Percentiles rank a stretch among this genome's conserved stretches.
phyloP scores from a whole-genome alignment of 2,113 vertebrate species.

The Addax nasomaculatus region DNA sequence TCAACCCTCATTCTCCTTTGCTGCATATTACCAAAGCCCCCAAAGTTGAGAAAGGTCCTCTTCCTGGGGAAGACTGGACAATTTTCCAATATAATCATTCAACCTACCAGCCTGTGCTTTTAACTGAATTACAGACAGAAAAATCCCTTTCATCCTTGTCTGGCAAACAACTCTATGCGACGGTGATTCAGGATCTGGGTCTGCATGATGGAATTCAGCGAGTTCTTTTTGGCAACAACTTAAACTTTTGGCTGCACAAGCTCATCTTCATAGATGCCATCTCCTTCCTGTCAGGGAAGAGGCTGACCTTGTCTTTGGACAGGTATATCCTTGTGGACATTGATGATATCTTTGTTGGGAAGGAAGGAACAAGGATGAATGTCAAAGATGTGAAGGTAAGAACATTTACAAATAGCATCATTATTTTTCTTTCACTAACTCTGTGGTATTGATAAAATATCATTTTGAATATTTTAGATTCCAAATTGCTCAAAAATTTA shows the following conservation, averaged over 20 bases:
- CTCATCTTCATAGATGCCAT: slow-evolving; percentile 86
- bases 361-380: slow-evolving; percentile 87
- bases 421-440: not conserved
- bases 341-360: slow-evolving; percentile 88
- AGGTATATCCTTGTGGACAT: slow-evolving; percentile 87
- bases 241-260: slow-evolving; percentile 88
- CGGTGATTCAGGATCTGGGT: slow-evolving; percentile 93
- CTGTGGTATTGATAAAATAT: not conserved
- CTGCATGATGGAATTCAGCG: slow-evolving; percentile 94
- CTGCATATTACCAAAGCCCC: slow-evolving; percentile 90
- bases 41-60: slow-evolving; percentile 86
- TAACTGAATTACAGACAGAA: slow-evolving; percentile 83
- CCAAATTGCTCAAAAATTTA: too few relatives aligned
- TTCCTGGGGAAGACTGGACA: slow-evolving; percentile 96
- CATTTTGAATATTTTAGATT: not conserved
- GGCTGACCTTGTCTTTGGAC: slow-evolving; percentile 82
- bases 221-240: slow-evolving; percentile 93
- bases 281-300: slow-evolving; percentile 83
- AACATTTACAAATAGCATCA: not conserved
- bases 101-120: slow-evolving; percentile 92
- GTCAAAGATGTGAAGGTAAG: slow-evolving; percentile 85
- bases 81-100: slow-evolving; percentile 95
- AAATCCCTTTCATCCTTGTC: slow-evolving; percentile 79
- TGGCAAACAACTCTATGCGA: slow-evolving; percentile 82
- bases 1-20: slow-evolving; percentile 91